phyloP scores from a whole-genome alignment of 2,888 invertebrate genomes.

The Leptinotarsa haldemani region DNA sequence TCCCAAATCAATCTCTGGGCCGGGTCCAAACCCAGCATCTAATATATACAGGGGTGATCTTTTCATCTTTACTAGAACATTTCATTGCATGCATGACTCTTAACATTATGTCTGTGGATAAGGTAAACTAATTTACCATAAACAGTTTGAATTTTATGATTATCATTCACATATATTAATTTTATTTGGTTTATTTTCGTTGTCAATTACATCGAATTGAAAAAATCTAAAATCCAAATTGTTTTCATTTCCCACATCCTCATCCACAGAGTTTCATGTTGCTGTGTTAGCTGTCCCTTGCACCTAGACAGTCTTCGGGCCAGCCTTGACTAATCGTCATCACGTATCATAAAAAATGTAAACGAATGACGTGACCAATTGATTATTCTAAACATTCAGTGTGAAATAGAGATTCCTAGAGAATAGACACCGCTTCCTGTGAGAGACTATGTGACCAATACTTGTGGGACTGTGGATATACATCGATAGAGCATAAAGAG shows the following conservation, averaged over 20 bases:
- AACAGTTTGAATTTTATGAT: not conserved
- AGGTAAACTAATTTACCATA: conserved; percentile 28
- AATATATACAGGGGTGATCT: not conserved
- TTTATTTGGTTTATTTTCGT: not conserved
- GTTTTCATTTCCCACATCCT: conserved; percentile 17
- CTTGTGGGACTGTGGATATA: not conserved
- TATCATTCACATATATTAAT: not conserved
- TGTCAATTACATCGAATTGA: not conserved
- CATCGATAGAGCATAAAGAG: too few species aligned
- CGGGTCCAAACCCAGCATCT: conserved; percentile 56
- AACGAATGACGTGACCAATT: conserved; percentile 53
- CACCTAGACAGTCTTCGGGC: conserved; percentile 68
- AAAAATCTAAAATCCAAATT: not conserved
- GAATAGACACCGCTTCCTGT: not conserved
- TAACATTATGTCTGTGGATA: conserved; percentile 42
- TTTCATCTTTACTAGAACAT: conserved; percentile 46
- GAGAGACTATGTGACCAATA: not conserved
- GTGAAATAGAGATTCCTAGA: not conserved
- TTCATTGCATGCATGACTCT: conserved; percentile 54
- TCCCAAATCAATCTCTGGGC: conserved; percentile 48
- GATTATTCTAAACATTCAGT: conserved; percentile 33
- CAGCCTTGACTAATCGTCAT: conserved; percentile 54
- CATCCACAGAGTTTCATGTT: conserved; percentile 32
- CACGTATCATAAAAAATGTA: conserved; percentile 40
- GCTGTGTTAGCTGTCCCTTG: conserved; percentile 64